Conservation (phyloP, 2,888 invertebrate species). For the Xylophagus ater region DNA sequence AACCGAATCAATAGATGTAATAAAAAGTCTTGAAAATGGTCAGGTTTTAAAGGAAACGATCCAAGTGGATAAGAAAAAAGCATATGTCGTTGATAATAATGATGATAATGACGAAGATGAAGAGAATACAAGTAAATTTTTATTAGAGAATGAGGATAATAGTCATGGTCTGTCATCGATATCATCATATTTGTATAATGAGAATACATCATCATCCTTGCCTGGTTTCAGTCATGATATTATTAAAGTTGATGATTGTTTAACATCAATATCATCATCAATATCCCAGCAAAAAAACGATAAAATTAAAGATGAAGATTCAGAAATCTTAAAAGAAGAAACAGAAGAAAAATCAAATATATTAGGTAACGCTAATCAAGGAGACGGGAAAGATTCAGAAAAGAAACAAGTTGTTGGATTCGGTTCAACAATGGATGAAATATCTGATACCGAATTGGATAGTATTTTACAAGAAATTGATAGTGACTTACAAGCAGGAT, state of each 20-base stretch:
- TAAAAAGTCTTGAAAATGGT: background rate
- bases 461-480: slow-evolving; percentile 39
- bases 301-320: background rate
- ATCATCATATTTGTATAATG: slow-evolving; percentile 22
- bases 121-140: background rate
- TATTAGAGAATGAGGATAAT: slow-evolving; percentile 5
- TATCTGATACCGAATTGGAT: slow-evolving; percentile 38
- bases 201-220: slow-evolving; percentile 16
- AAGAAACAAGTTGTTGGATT: slow-evolving; percentile 24
- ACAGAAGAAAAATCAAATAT: too few relatives aligned
- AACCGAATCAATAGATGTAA: background rate
- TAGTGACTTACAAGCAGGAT: slow-evolving; percentile 22
- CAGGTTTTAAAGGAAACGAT: background rate
- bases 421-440: slow-evolving; percentile 40
- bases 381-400: background rate
- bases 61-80: background rate
- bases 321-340: too few relatives aligned
- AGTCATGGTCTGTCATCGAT: slow-evolving; percentile 32
- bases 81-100: background rate
- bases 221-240: slow-evolving; percentile 16
- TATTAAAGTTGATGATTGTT: slow-evolving; percentile 18
- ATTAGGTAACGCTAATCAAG: background rate
- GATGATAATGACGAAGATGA: slow-evolving; percentile 1
- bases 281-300: slow-evolving; percentile 5
- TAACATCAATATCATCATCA: slow-evolving; percentile 18